phyloP scores from a whole-genome alignment of 2,797 vertebrate genomes.

The Anomalospiza imberbis region DNA sequence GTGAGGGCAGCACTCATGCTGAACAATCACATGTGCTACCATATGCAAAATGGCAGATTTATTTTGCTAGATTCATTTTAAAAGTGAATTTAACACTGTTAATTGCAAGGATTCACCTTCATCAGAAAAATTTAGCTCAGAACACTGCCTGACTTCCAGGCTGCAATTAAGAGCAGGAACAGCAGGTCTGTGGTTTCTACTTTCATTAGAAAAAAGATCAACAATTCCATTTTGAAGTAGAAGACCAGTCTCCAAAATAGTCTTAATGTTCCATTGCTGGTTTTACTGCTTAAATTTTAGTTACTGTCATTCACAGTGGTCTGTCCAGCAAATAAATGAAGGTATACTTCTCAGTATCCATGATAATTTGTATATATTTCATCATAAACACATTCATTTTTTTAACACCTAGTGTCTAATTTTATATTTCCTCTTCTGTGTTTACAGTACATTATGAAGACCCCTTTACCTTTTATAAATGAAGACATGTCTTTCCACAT shows the following conservation, averaged over 20 bases:
- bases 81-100: neutral
- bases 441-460: neutral
- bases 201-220: neutral
- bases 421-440: neutral
- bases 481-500: neutral
- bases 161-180: neutral
- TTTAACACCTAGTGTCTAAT: neutral
- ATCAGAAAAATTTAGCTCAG: neutral
- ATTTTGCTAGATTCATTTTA: neutral
- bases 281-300: neutral
- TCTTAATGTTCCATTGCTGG: neutral
- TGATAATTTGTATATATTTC: neutral
- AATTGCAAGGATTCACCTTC: constrained; percentile 23
- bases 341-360: neutral
- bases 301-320: neutral
- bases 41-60: neutral
- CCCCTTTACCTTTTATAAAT: neutral
- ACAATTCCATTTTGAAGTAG: neutral
- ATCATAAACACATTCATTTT: neutral
- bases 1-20: neutral
- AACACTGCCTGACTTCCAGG: neutral
- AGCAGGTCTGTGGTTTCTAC: neutral
- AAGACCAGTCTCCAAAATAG: neutral
- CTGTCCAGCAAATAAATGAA: neutral
- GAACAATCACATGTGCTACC: neutral